Conservation (phyloP, 2,113 vertebrate genomes). For the Dromas ardeola region DNA sequence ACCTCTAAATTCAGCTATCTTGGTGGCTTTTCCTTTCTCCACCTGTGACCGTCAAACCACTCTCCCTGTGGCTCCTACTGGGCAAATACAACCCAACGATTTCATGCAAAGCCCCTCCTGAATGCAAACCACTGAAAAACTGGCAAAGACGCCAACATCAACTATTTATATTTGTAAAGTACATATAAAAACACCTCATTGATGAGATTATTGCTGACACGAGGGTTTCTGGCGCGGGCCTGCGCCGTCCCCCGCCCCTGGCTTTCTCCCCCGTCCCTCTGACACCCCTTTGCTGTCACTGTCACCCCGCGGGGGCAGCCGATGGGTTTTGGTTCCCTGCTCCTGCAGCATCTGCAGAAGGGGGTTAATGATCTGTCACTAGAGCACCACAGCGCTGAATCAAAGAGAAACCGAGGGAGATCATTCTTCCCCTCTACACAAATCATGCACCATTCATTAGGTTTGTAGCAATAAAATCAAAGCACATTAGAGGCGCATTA, state of each 20-base stretch:
- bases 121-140: background rate
- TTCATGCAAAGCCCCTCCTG: background rate
- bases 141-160: too few relatives aligned
- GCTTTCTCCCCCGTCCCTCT: accelerated
- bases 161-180: background rate
- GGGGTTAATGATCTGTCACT: background rate
- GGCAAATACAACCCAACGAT: background rate
- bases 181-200: accelerated
- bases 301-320: too few relatives aligned
- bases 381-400: background rate
- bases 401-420: background rate
- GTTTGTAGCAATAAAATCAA: background rate
- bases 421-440: background rate
- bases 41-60: accelerated
- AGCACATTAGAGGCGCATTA: background rate
- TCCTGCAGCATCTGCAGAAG: background rate
- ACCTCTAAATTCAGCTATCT: background rate
- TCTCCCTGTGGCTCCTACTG: background rate
- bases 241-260: too few relatives aligned
- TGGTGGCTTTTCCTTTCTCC: background rate
- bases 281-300: background rate
- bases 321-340: background rate
- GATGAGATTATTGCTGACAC: accelerated
- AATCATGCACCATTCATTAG: background rate
- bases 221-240: too few relatives aligned